Conservation (phyloP, 1,140 invertebrate genomes). For the Solen grandis region DNA sequence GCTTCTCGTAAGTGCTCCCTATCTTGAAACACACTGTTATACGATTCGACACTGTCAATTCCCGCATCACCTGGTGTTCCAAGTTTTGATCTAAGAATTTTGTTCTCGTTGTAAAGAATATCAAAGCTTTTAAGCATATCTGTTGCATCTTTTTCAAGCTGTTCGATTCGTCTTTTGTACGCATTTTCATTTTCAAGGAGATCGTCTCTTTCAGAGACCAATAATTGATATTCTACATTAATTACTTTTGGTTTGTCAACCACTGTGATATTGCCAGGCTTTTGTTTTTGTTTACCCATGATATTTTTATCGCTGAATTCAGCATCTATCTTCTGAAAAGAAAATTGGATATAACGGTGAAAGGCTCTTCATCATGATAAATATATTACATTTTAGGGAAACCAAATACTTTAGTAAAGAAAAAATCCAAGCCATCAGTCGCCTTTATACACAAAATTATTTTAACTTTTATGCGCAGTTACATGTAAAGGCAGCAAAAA, state of each 20-base stretch:
- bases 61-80: constrained; percentile 28
- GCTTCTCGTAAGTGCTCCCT: constrained; percentile 45
- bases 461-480: no score
- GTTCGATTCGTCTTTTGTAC: constrained; percentile 32
- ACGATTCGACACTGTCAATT: constrained; percentile 36
- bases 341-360: no score
- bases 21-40: constrained; percentile 34
- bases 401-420: no score
- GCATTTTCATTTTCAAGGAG: constrained; percentile 30
- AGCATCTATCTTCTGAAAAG: no score
- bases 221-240: constrained; percentile 43
- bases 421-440: no score
- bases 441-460: no score
- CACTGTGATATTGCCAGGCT: constrained; percentile 32
- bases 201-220: constrained; percentile 46
- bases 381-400: no score
- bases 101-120: constrained; percentile 45
- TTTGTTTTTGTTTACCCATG: background rate
- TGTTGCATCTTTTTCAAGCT: constrained; percentile 32
- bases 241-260: constrained; percentile 40
- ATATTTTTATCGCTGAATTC: no score
- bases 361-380: no score
- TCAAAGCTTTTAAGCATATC: constrained; percentile 38
- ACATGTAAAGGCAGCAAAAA: no score
- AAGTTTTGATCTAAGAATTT: constrained; percentile 43